Evolutionary conservation across 30 jellyfish, hydroid and myxozoan species (phyloP), one percentile per base, ranked within the genome.

Genomic region (Mastigias papua): DNA sequence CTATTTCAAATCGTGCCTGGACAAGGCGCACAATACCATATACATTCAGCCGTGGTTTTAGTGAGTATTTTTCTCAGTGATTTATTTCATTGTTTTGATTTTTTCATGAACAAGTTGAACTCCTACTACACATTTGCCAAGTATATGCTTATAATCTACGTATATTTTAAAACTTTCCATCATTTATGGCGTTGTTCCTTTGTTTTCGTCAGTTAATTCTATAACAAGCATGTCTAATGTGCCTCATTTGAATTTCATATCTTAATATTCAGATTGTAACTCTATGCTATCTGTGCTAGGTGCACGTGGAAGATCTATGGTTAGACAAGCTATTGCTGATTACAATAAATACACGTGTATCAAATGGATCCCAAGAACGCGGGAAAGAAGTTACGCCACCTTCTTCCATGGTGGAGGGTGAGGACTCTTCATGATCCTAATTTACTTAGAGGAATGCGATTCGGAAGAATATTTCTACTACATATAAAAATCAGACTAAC

Each of bases 351-450:
- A 81, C 63, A 93, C 98, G 1, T 93, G 98, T 75, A 87, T 93
- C 75, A 74, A 87, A 33, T 93, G 90, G 88, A 85, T 76, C 22
- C 98, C 97, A 73, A 71, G 97, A 58, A 51, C 96, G 30, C 54
- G 23, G 42, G 92, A 87, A 34, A 64, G 97, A 37, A 81, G 89
- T 61, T 93, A 93, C 34, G 91, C 88, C 70, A 51, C 79, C 25
- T 93, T 93, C 34, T 34, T 87, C 34, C 97, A 93, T 64, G 97
- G 95, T 5, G 78, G 89, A 22, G 98, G 98, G 98, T 92, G 46
- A 63, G 67, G 27, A 5, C 25, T 51, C 67, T 51, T 21, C 11
- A 37, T 37, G 5, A 3, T 37, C 54, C 11, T 37, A 3, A 5
- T 11, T 3, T 5, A 3, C 5, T 37, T 37, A 3, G 54, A 37